Conservation (phyloP, 2,797 vertebrate genomes). For the Enteromius anoplus region DNA sequence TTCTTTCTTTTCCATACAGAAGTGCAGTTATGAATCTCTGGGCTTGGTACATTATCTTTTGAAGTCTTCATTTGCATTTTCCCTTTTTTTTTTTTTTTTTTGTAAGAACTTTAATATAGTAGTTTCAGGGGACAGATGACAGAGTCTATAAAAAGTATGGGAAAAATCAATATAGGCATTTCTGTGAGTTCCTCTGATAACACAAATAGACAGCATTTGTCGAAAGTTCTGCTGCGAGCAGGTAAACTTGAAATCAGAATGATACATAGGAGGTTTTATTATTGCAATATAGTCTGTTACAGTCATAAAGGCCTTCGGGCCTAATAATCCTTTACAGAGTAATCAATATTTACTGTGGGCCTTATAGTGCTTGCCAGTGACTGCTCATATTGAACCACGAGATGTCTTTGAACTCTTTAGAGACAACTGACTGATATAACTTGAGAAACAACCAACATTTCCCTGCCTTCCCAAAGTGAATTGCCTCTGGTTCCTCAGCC, state of each 20-base stretch:
- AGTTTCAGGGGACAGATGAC: slow-evolving; percentile 30
- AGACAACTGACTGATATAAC: slow-evolving; percentile 49
- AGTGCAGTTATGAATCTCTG: background rate
- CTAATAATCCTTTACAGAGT: slow-evolving; percentile 66
- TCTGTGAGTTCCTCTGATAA: slow-evolving; percentile 34
- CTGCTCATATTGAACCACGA: slow-evolving; percentile 55
- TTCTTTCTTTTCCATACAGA: slow-evolving; percentile 20
- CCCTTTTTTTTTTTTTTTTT: background rate
- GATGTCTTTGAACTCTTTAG: slow-evolving; percentile 49
- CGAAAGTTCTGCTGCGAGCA: slow-evolving; percentile 32
- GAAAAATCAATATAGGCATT: slow-evolving; percentile 43
- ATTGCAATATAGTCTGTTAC: slow-evolving; percentile 65
- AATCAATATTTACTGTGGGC: slow-evolving; percentile 65
- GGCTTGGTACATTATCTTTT: background rate
- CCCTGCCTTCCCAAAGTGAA: slow-evolving; percentile 28
- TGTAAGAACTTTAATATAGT: slow-evolving; percentile 24
- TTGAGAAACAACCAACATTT: slow-evolving; percentile 49
- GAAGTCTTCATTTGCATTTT: slow-evolving; percentile 17
- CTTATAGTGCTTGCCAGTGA: slow-evolving; percentile 52
- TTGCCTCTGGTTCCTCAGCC: slow-evolving; percentile 30
- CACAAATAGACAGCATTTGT: slow-evolving; percentile 41
- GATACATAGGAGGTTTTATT: slow-evolving; percentile 64
- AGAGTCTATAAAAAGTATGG: slow-evolving; percentile 14
- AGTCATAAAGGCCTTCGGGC: slow-evolving; percentile 62
- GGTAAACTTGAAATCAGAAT: slow-evolving; percentile 56